These are phyloP conservation scores for Anoplius nigerrimus DNA, from an alignment of 2,888 invertebrate genomes.

Conservation along the genomic window DNA sequence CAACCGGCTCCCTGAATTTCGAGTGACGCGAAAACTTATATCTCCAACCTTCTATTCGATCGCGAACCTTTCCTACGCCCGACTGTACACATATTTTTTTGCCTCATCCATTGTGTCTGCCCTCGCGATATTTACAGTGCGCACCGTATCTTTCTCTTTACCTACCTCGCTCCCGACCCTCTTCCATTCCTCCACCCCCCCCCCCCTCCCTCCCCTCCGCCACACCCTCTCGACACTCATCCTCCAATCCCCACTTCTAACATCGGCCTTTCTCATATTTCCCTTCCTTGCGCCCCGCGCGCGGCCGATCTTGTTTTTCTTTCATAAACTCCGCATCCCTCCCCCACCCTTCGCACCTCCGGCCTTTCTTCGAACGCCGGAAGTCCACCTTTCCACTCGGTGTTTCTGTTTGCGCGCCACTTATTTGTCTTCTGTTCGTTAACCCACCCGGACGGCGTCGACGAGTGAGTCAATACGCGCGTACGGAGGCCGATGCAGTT, in stretches of 20 bases:
- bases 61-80: too few relatives aligned
- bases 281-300: too few relatives aligned
- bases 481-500: background rate
- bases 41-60: too few relatives aligned
- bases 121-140: too few relatives aligned
- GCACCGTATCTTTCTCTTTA: background rate
- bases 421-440: slow-evolving; percentile 42
- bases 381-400: slow-evolving; percentile 6
- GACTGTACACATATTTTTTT: too few relatives aligned
- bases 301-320: too few relatives aligned
- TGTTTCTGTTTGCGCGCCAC: slow-evolving; percentile 34
- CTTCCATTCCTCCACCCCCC: background rate
- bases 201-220: slow-evolving; percentile 6
- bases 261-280: background rate
- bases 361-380: slow-evolving; percentile 8
- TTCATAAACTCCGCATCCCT: too few relatives aligned
- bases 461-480: slow-evolving; percentile 25
- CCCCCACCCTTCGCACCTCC: background rate
- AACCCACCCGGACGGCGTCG: slow-evolving; percentile 21
- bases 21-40: too few relatives aligned
- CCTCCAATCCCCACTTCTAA: background rate
- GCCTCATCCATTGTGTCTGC: too few relatives aligned
- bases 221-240: background rate
- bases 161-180: background rate
- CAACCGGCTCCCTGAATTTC: too few relatives aligned